These are phyloP conservation scores for Zoanthus solanderi DNA, from an alignment of 92 coral and sea anemone genomes.

Conservation along the genomic window DNA sequence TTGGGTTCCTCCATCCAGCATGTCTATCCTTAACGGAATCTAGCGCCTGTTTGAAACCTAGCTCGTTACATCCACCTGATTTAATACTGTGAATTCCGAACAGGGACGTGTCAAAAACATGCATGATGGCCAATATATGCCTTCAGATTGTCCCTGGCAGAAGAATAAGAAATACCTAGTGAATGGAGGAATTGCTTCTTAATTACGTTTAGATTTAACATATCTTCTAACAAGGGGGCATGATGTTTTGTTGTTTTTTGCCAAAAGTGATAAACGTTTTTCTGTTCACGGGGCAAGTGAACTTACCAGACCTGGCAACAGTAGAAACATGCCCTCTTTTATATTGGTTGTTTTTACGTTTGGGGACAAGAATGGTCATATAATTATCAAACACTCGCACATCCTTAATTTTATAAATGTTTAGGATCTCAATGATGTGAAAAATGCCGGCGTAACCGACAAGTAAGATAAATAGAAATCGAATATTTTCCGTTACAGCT, in stretches of 20 bases:
- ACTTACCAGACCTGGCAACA: conserved; percentile 19
- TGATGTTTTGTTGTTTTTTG: conserved; percentile 14
- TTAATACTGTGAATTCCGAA: conserved; percentile 28
- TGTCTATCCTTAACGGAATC: too few species aligned
- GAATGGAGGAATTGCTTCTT: conserved; percentile 38
- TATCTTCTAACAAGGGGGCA: conserved; percentile 35
- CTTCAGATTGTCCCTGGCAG: neutral
- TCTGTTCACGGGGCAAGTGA: conserved; percentile 25
- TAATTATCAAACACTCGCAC: conserved; percentile 1
- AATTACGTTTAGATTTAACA: conserved; percentile 29
- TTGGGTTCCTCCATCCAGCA: too few species aligned
- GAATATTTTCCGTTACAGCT: neutral
- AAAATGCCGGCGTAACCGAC: conserved; percentile 47
- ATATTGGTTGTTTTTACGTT: neutral
- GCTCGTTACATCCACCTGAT: conserved; percentile 9
- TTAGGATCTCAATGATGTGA: conserved; percentile 36
- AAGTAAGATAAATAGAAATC: conserved; percentile 1
- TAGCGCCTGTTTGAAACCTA: conserved; percentile 34
- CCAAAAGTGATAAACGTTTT: conserved; percentile 35
- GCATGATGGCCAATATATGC: too few species aligned
- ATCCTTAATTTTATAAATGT: conserved; percentile 16
- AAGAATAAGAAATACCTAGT: conserved; percentile 39
- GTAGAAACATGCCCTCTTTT: neutral
- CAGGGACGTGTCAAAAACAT: conserved; percentile 39
- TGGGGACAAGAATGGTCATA: conserved; percentile 9